Percentiles rank a stretch among this genome's conserved stretches.
phyloP scores from a whole-genome alignment of 1,140 invertebrate genomes.

The Holotrichia oblita region DNA sequence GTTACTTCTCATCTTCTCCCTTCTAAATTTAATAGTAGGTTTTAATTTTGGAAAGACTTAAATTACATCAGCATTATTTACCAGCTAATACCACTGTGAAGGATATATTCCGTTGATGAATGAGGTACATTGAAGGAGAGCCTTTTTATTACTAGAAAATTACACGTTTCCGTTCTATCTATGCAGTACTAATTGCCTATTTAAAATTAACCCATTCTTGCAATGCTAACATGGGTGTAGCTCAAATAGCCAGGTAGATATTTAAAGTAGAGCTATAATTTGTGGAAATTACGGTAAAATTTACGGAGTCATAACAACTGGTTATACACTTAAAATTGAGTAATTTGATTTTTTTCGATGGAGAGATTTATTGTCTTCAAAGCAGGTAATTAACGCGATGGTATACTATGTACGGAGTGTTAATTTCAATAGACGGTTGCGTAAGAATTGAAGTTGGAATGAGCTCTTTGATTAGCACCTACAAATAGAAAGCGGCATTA shows the following conservation, averaged over 20 bases:
- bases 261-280: conserved; percentile 28
- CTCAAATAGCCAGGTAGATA: conserved; percentile 18
- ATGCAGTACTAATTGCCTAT: conserved; percentile 22
- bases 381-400: conserved; percentile 19
- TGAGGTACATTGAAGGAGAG: not conserved
- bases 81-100: conserved; percentile 9
- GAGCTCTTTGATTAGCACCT: conserved; percentile 23
- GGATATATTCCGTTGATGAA: not conserved
- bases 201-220: conserved; percentile 26
- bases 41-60: not conserved
- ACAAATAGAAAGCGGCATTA: not conserved
- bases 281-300: conserved; percentile 23
- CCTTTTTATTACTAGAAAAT: conserved; percentile 10
- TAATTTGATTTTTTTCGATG: conserved; percentile 26
- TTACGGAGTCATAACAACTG: conserved; percentile 27
- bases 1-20: no score
- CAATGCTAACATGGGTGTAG: conserved; percentile 28
- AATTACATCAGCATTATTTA: not conserved
- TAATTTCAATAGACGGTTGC: conserved; percentile 5
- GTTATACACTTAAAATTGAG: conserved; percentile 20
- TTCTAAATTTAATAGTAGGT: not conserved
- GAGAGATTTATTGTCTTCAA: conserved; percentile 27
- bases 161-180: conserved; percentile 2
- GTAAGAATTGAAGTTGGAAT: not conserved
- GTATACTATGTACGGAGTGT: not conserved